Conservation (phyloP, 2,113 vertebrate species). For the Hiodon alosoides region DNA sequence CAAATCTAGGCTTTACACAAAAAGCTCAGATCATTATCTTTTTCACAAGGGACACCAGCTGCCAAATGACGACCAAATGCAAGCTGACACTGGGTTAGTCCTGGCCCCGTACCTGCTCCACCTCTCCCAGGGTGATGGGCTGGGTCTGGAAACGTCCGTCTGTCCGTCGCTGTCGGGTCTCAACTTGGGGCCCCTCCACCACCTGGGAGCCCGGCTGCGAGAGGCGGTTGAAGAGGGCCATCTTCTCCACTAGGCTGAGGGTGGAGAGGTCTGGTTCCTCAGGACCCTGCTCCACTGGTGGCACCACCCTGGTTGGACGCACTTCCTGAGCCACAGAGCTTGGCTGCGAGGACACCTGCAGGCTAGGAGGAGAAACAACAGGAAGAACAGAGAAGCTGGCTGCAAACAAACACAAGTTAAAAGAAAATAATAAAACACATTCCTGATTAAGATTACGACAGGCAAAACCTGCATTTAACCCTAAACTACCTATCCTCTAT, state of each 20-base stretch:
- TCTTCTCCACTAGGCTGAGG: constrained; percentile 87
- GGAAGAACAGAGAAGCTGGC: neutral
- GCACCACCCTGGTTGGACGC: constrained; percentile 47
- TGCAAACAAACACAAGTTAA: neutral
- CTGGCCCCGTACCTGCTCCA: constrained; percentile 72
- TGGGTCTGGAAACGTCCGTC: constrained; percentile 90
- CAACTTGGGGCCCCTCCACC: constrained; percentile 51
- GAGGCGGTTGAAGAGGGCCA: constrained; percentile 93
- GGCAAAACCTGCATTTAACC: too few relatives aligned
- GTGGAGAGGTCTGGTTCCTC: constrained; percentile 83
- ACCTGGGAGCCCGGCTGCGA: constrained; percentile 67
- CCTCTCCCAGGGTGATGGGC: constrained; percentile 90
- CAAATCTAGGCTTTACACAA: too few relatives aligned
- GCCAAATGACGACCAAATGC: too few relatives aligned
- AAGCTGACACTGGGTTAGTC: too few relatives aligned
- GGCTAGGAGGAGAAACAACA: constrained; percentile 33
- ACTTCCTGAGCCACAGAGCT: constrained; percentile 61
- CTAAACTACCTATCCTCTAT: too few relatives aligned
- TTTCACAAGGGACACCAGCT: too few relatives aligned
- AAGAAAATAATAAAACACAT: too few relatives aligned
- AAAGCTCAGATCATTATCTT: too few relatives aligned
- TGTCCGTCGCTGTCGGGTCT: constrained; percentile 73
- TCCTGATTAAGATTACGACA: too few relatives aligned
- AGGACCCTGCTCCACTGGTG: constrained; percentile 29
- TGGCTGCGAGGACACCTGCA: constrained; percentile 59